Percentiles rank a stretch among this genome's conserved stretches.
These are phyloP conservation scores for Urocolius indicus DNA, from an alignment of 2,113 vertebrate genomes.

Conservation along the genomic window DNA sequence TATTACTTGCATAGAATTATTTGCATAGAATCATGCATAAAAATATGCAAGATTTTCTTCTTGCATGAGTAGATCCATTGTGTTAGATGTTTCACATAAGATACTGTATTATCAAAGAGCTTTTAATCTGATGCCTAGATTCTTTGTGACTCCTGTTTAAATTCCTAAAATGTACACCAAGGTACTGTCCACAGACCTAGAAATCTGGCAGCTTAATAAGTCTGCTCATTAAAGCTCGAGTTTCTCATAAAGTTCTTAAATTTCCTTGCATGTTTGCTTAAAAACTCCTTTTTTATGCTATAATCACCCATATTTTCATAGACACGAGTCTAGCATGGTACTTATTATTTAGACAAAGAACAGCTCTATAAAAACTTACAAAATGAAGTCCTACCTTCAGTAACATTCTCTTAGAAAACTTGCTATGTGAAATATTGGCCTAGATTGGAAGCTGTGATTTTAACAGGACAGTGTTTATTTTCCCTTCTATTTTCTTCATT, in stretches of 20 bases:
- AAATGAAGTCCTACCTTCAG: neutral
- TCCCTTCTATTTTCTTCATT: constrained; percentile 2
- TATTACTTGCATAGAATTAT: neutral
- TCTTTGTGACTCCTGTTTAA: neutral
- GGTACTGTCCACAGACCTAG: neutral
- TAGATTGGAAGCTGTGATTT: neutral
- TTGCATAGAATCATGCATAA: neutral
- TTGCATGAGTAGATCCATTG: neutral
- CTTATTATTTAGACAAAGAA: neutral
- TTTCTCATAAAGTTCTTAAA: neutral
- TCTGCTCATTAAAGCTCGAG: neutral
- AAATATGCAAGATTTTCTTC: neutral
- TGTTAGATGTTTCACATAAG: neutral
- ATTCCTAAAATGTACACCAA: rapidly evolving
- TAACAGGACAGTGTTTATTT: neutral
- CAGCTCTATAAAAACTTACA: neutral
- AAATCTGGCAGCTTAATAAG: neutral
- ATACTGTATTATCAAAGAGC: neutral
- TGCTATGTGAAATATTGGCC: neutral
- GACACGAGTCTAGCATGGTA: neutral
- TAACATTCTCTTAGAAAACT: neutral
- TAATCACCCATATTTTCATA: neutral
- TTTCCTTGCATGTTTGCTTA: neutral
- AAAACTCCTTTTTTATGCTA: neutral
- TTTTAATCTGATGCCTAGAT: neutral